phyloP scores from a whole-genome alignment of 2,113 vertebrate genomes.

The Rhadina sibilatrix region DNA sequence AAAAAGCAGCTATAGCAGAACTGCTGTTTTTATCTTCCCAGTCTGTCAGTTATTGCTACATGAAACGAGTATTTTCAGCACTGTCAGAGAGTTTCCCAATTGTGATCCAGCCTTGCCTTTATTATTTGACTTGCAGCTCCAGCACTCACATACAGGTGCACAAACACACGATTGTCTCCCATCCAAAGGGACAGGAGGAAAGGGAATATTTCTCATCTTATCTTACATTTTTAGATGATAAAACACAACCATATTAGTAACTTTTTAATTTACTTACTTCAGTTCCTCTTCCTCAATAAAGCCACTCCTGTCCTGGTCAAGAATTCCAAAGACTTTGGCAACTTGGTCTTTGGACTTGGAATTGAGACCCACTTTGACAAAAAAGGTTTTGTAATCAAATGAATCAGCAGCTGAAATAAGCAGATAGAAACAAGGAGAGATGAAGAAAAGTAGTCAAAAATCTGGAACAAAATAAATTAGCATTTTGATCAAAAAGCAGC shows the following conservation, averaged over 20 bases:
- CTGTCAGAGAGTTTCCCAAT: background rate
- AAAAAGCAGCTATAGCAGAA: background rate
- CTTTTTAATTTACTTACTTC: slow-evolving; percentile 64
- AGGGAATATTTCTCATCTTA: background rate
- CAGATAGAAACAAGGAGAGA: background rate
- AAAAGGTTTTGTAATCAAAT: slow-evolving; percentile 81
- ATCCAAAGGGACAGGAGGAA: background rate
- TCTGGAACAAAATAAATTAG: background rate
- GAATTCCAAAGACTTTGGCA: slow-evolving; percentile 76
- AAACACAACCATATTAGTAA: background rate
- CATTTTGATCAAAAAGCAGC: background rate
- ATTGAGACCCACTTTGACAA: slow-evolving; percentile 77
- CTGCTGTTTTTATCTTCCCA: slow-evolving; percentile 4
- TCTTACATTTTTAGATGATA: background rate
- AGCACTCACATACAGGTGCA: background rate
- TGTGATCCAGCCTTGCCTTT: background rate
- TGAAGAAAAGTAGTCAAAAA: background rate
- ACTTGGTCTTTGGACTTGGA: slow-evolving; percentile 73
- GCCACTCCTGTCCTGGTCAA: slow-evolving; percentile 84
- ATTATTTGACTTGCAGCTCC: background rate
- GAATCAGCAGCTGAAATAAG: slow-evolving; percentile 73
- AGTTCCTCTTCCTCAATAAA: slow-evolving; percentile 87
- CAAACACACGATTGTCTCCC: background rate
- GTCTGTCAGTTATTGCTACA: background rate
- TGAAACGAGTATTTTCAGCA: background rate